Evolutionary conservation across 2,888 invertebrate species (phyloP), one percentile per base, ranked within the genome.

Genomic region (Protophormia terraenovae): DNA sequence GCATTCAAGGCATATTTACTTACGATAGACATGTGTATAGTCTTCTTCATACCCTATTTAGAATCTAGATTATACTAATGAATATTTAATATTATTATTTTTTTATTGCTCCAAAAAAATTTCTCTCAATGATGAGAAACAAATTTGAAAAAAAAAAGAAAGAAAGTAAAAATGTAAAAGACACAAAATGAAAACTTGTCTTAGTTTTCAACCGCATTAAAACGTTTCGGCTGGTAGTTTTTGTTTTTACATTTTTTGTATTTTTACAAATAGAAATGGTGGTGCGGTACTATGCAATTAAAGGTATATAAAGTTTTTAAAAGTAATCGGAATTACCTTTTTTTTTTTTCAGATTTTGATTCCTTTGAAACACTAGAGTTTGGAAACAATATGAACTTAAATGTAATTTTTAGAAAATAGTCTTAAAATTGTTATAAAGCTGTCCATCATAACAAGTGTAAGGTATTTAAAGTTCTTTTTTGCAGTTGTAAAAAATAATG

Each of bases 61-160:
- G 27, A 71, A 77, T 82, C 64, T 82, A 71, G 82, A 82, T 82
- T 58, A 71, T 27, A 45, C 71, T 82, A 82, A 82, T 82, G 82
- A 82, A 82, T 82, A 71, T 82, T 82, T 82, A 82, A 82, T 76
- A 76, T 60, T 69, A 64, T 76, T 62, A 69, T 75, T 62, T 66
- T 77, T 69, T 79, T 71, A 27, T 35, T 55, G 55, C 45, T 50
- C 53, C 69, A 19, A 45, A 55, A 35, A 35, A 24, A 50, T 3
- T 10, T 22, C 19, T 8, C n/a, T 2, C 12, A 47, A 55, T 32
- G 27, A 29, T 38, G 38, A 50, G 6, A 69, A 69, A 50, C 14
- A 27, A 7, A 14, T 32, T 55, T 76, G 58, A 10, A 24, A 67
- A 62, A 71, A 19, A 1, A 41, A 22, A 58, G 45, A 24, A 12